Evolutionary conservation across 1,140 invertebrate genomes (phyloP), one percentile per base, ranked within the genome.

Genomic region (Drosophila nikananu): DNA sequence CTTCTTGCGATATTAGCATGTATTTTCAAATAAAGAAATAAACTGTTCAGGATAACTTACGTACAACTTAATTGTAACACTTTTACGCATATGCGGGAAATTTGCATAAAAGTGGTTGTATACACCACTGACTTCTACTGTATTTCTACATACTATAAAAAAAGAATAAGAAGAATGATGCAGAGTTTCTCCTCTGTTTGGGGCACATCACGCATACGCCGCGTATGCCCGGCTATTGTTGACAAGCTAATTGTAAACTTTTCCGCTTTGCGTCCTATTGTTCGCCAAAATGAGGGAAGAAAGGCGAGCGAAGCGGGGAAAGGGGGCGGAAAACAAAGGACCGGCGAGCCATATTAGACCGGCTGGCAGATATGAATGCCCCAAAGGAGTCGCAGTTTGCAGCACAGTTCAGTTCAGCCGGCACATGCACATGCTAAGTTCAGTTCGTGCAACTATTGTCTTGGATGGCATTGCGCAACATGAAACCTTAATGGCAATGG

Each of bases 161-260:
- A 35, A 48, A 37, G 8, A 19, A 37, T 23, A 39, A 23, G 19
- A 39, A 57, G 9, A 51, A 46, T 46, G 15, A 41, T 17, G 21
- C 42, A 25, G 32, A 32, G 30, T 5, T 35, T 48, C n/a, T 55
- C 30, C 49, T 35, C 39, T 41, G 46, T 51, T 62, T 25, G 3
- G 27, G 30, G 44, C 32, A 54, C 64, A 84, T 81, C 48, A 83
- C 67, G 68, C 65, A 89, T 83, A 81, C 83, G 65, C 65, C 60
- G 32, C 39, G 62, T 65, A 44, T 49, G 49, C 77, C 48, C 39
- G 30, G 55, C 82, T 64, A 64, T 86, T 86, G 82, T 84, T 74
- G 74, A 70, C 82, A 81, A 78, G 77, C 81, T 81, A 87, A 89
- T 87, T 89, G 86, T 84, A 79, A 89, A 90, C 73, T 71, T 66